Evolutionary conservation across 1,140 invertebrate genomes (phyloP).

Genomic region (Papilio machaon): DNA sequence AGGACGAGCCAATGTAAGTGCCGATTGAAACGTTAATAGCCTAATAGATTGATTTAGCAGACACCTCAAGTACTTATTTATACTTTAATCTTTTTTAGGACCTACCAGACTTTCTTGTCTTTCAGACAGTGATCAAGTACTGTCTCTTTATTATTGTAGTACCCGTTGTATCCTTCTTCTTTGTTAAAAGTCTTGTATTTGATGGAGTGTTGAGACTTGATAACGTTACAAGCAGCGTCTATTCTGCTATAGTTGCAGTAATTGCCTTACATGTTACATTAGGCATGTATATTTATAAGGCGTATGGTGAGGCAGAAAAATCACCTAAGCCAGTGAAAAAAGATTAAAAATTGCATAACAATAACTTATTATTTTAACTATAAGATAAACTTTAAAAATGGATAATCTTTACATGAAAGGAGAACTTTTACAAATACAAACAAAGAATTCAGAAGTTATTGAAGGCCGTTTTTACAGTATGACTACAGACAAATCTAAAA

Average conservation of each 20-base stretch:
- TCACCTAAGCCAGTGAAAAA: slow-evolving; percentile 71
- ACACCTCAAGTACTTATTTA: slow-evolving; percentile 34
- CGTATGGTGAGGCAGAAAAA: slow-evolving; percentile 84
- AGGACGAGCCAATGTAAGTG: slow-evolving; percentile 80
- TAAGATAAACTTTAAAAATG: slow-evolving; percentile 60
- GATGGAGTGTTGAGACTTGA: slow-evolving; percentile 83
- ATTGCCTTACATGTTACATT: slow-evolving; percentile 87
- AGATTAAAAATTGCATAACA: slow-evolving; percentile 63
- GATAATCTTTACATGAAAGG: slow-evolving; percentile 77
- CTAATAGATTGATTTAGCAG: slow-evolving; percentile 30
- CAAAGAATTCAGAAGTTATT: slow-evolving; percentile 69
- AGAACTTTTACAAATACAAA: slow-evolving; percentile 75
- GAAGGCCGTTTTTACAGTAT: slow-evolving; percentile 77
- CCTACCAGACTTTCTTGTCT: slow-evolving; percentile 83
- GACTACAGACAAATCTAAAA: slow-evolving; percentile 74
- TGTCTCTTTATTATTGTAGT: slow-evolving; percentile 85
- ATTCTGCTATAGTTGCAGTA: slow-evolving; percentile 87
- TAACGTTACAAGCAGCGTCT: slow-evolving; percentile 87
- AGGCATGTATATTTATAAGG: slow-evolving; percentile 89
- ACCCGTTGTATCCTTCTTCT: slow-evolving; percentile 84
- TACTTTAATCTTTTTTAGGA: slow-evolving; percentile 66
- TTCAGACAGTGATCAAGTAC: slow-evolving; percentile 85
- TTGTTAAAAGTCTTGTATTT: slow-evolving; percentile 82
- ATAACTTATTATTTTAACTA: slow-evolving; percentile 39
- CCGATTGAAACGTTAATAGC: slow-evolving; percentile 9